Evolutionary conservation across 1,140 invertebrate species (phyloP).

Genomic region (Apis cerana): DNA sequence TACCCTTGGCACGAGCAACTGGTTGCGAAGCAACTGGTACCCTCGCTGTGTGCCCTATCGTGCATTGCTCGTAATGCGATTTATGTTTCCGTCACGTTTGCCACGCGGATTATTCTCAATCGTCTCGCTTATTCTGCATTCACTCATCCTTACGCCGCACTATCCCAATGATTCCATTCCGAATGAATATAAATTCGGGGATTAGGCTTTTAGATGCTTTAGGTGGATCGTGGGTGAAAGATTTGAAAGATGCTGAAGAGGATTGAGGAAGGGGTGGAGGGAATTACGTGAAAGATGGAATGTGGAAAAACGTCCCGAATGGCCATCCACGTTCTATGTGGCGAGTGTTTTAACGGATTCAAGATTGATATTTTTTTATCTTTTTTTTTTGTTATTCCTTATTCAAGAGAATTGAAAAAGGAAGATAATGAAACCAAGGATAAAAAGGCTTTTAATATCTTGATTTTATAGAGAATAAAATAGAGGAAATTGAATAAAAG

Average conservation of each 20-base stretch:
- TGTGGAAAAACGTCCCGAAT: no score
- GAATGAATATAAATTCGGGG: not conserved
- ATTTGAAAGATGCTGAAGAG: not conserved
- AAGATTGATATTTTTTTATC: no score
- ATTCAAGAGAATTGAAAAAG: no score
- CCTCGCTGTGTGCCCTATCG: conserved; percentile 10
- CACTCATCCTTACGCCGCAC: not conserved
- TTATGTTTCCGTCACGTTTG: conserved; percentile 17
- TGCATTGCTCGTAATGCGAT: conserved; percentile 24
- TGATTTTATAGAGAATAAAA: no score
- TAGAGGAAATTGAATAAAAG: no score
- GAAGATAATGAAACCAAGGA: no score
- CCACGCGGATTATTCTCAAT: not conserved
- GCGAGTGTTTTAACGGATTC: not conserved
- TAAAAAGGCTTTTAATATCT: no score
- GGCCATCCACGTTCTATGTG: not conserved
- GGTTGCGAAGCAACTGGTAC: conserved; percentile 73
- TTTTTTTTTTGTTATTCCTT: not conserved
- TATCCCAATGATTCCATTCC: no score
- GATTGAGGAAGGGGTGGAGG: not conserved
- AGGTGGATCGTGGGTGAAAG: no score
- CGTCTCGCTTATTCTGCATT: not conserved
- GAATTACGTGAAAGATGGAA: no score
- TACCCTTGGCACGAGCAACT: conserved; percentile 63
- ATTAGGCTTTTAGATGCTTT: not conserved